Conservation (phyloP, 2,113 vertebrate genomes). For the Tamias sibiricus region DNA sequence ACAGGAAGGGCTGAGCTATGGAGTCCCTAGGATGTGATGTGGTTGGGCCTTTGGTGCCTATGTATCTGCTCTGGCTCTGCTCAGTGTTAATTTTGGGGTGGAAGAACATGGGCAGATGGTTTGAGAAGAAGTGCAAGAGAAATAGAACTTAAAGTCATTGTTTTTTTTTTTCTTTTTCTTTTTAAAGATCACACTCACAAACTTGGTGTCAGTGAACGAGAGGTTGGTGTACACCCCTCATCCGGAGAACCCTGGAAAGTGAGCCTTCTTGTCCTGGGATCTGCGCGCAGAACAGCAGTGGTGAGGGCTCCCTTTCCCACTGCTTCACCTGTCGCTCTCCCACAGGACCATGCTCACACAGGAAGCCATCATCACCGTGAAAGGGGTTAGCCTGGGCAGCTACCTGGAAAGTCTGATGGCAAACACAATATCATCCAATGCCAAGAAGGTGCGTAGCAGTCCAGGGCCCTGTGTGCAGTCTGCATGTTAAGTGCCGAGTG, state of each 20-base stretch:
- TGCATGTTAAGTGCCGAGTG: not conserved
- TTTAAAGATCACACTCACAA: conserved; percentile 96
- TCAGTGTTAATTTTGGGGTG: not conserved
- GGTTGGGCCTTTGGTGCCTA: not conserved
- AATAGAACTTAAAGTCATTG: not conserved
- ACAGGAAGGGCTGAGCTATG: not conserved
- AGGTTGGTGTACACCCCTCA: conserved; percentile 96
- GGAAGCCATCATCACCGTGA: conserved; percentile 98
- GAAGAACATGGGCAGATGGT: not conserved
- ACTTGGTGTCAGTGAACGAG: conserved; percentile 97
- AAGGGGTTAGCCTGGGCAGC: conserved; percentile 95
- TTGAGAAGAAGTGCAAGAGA: not conserved
- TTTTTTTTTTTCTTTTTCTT: conserved; percentile 61
- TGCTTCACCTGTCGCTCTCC: not conserved
- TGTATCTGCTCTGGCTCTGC: not conserved
- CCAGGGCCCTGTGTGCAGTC: fast-evolving
- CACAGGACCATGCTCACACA: conserved; percentile 95
- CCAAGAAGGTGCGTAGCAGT: conserved; percentile 91
- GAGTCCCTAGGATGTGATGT: not conserved
- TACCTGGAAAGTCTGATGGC: conserved; percentile 98
- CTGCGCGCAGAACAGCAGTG: not conserved
- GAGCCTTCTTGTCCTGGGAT: conserved; percentile 80
- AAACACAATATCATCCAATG: conserved; percentile 95
- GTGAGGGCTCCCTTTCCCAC: not conserved
- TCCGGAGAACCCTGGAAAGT: conserved; percentile 97